phyloP scores from a whole-genome alignment of 1,140 invertebrate genomes.

The Aleiodes sp. region DNA sequence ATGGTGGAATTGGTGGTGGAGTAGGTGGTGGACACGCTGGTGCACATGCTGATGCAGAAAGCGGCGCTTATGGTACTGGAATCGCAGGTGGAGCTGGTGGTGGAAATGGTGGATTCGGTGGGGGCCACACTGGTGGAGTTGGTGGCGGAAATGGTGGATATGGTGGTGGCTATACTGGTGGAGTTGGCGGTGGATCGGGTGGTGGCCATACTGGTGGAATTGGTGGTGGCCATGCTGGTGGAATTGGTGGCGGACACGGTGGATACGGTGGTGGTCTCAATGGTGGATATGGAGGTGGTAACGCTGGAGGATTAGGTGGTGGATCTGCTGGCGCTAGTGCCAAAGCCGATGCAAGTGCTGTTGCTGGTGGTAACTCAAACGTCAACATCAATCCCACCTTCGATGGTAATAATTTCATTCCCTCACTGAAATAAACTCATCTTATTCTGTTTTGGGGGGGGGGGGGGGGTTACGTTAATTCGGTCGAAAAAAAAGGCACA shows the following conservation, averaged over 20 bases:
- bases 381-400: not conserved
- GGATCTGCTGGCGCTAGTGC: conserved; percentile 5
- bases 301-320: not conserved
- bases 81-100: not conserved
- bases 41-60: not conserved
- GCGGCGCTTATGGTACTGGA: not conserved
- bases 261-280: not conserved
- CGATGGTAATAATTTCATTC: no score
- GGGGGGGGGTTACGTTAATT: no score
- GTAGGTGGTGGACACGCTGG: not conserved
- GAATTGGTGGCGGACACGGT: not conserved
- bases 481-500: no score
- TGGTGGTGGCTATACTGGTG: not conserved
- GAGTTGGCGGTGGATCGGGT: not conserved
- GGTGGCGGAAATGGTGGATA: not conserved
- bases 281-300: not conserved
- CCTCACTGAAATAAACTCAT: no score
- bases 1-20: not conserved
- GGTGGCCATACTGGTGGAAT: not conserved
- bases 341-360: conserved; percentile 25
- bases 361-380: conserved; percentile 19
- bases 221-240: not conserved
- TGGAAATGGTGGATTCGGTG: conserved; percentile 2
- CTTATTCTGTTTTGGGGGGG: no score
- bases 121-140: not conserved